A percentile compares a stretch with the other conserved stretches of the same genome.
These are phyloP conservation scores for Cichlasoma orientale DNA, from an alignment of 2,797 vertebrate species.

Conservation along the genomic window DNA sequence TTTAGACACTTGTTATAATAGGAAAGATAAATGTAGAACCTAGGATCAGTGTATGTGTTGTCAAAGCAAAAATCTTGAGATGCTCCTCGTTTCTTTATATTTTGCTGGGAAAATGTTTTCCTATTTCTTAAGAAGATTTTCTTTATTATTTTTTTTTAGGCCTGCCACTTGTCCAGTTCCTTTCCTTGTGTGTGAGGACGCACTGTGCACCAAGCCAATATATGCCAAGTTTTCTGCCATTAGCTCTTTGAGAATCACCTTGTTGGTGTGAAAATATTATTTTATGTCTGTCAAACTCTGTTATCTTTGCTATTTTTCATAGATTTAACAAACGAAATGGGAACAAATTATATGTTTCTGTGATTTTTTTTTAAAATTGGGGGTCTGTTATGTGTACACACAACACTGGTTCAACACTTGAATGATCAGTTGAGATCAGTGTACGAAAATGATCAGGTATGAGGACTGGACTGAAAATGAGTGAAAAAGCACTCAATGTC, in stretches of 20 bases:
- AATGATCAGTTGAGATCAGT: not conserved
- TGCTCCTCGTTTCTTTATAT: not conserved
- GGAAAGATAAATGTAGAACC: not conserved
- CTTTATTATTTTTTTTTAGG: not conserved
- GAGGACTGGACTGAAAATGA: not conserved
- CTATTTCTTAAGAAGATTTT: not conserved
- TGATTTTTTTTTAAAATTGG: not conserved
- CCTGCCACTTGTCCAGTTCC: not conserved
- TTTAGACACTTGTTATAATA: not conserved
- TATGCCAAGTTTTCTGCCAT: not conserved
- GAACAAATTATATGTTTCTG: not conserved
- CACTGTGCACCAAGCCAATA: not conserved
- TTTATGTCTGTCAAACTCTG: too few relatives aligned
- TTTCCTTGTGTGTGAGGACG: not conserved
- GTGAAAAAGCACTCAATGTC: not conserved
- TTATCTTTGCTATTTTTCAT: not conserved
- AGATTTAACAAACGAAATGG: not conserved
- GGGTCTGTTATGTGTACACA: not conserved
- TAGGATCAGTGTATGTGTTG: not conserved
- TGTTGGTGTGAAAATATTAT: too few relatives aligned
- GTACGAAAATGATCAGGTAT: not conserved
- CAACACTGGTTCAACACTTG: not conserved
- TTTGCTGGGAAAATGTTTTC: not conserved
- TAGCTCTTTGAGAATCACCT: not conserved
- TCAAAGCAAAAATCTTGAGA: not conserved